Evolutionary conservation across 2,113 vertebrate genomes (phyloP).

Genomic region (Tretioscincus oriximinensis): DNA sequence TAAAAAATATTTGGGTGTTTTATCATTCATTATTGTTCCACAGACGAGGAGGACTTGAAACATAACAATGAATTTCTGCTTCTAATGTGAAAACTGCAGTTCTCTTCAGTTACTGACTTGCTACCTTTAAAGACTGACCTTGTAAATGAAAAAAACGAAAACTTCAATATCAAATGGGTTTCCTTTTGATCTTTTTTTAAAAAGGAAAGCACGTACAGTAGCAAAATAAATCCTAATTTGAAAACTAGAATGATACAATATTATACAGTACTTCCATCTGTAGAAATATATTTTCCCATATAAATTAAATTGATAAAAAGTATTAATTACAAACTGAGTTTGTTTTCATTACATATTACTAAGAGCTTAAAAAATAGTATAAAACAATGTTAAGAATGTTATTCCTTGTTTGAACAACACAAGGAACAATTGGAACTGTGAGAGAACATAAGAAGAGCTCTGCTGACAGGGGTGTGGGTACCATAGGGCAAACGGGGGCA

Average conservation of each 20-base stretch:
- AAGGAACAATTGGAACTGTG: too few species aligned
- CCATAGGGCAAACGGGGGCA: too few species aligned
- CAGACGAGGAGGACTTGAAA: not conserved
- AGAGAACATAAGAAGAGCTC: too few species aligned
- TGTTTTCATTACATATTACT: not conserved
- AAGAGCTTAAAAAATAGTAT: too few species aligned
- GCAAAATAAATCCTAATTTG: not conserved
- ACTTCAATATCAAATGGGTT: not conserved
- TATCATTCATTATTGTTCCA: not conserved
- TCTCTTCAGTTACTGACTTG: not conserved
- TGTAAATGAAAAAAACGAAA: not conserved
- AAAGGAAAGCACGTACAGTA: not conserved
- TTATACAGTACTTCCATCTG: not conserved
- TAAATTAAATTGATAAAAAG: not conserved
- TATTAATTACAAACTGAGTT: not conserved
- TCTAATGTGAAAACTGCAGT: not conserved
- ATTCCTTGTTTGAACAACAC: too few species aligned
- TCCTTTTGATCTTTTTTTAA: not conserved
- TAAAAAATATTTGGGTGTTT: not conserved
- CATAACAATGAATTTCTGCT: not conserved
- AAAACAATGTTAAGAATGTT: too few species aligned
- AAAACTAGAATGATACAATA: too few species aligned
- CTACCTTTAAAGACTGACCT: not conserved
- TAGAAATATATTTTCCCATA: not conserved
- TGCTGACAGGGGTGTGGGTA: too few species aligned